Evolutionary conservation across 1,140 invertebrate species (phyloP), one percentile per base, ranked within the genome.

Genomic region (Uloborus diversus): DNA sequence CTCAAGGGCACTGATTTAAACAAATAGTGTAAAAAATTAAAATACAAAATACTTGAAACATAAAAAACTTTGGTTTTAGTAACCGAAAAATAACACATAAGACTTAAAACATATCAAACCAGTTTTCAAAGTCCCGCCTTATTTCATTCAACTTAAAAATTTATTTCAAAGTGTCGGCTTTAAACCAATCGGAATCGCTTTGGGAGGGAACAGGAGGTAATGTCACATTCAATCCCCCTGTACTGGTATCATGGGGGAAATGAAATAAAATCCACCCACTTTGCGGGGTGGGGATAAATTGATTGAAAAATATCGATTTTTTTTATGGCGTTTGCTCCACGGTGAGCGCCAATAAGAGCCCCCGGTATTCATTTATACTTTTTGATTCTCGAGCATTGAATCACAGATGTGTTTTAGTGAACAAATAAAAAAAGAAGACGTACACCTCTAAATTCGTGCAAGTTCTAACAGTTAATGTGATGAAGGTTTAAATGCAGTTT

Each of bases 221-320:
- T 42, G 56, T 75, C 70, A 71, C 14, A 14, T 20, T 11, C 14
- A 17, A 42, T 56, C 28, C 27, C 53, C 33, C 51, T 5, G 5
- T 27, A 28, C 30, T 25, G n/a, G 42, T 3, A 27, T n/a, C 49
- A 71, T 23, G 20, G n/a, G 32, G 27, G 49, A 32, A 37, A 4
- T 37, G 27, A 17, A 59, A 42, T 25, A 62, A 33, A 9, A 28
- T 35, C 9, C 25, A 33, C 57, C 70, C 56, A 23, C 2, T 35
- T 53, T 20, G 32, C 3, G 5, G 70, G 70, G 70, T 62, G 70
- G 56, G 70, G 51, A 30, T 47, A 23, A 17, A 23, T 33, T 71
- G 70, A 75, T 75, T 75, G 57, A 5, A 75, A 75, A 75, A 75
- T 75, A 75, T 75, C 70, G 70, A 75, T 75, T 70, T 70, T 70